Conservation (phyloP, 2,888 invertebrate species). For the Drosophila diplacantha region DNA sequence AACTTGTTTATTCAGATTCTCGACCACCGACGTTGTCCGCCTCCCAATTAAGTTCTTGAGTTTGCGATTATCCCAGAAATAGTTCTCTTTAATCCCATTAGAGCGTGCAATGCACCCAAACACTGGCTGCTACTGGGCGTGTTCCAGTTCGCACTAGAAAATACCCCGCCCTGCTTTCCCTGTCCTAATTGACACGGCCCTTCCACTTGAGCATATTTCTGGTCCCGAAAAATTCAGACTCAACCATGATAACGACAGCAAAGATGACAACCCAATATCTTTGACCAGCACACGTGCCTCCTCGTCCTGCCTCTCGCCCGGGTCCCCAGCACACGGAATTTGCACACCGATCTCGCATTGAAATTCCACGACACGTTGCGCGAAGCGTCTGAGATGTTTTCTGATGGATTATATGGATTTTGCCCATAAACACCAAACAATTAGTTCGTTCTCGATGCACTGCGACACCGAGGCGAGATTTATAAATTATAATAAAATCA, state of each 20-base stretch:
- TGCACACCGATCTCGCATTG: constrained; percentile 65
- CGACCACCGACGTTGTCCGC: constrained; percentile 21
- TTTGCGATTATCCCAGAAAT: constrained; percentile 16
- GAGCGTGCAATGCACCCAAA: constrained; percentile 25
- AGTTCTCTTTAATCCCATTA: constrained; percentile 21
- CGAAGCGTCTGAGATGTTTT: constrained; percentile 72
- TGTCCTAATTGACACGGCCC: constrained; percentile 48
- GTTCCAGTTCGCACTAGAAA: constrained; percentile 14
- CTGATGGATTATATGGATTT: constrained; percentile 75
- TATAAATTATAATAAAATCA: too few species aligned
- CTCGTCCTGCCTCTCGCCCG: not conserved
- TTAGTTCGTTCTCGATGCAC: constrained; percentile 11
- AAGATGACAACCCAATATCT: constrained; percentile 21
- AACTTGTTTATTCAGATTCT: constrained; percentile 7
- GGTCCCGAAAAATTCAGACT: constrained; percentile 15
- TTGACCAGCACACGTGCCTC: constrained; percentile 47
- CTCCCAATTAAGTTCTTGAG: constrained; percentile 30
- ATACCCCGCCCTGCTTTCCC: not conserved
- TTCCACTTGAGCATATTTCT: constrained; percentile 47
- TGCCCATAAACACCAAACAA: constrained; percentile 66
- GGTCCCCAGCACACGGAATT: not conserved
- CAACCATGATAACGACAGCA: constrained; percentile 29
- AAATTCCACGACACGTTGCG: constrained; percentile 74
- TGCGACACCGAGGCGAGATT: not conserved
- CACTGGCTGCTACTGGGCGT: constrained; percentile 21